phyloP scores from a whole-genome alignment of 2,113 vertebrate species.

The Etheostoma spectabile region DNA sequence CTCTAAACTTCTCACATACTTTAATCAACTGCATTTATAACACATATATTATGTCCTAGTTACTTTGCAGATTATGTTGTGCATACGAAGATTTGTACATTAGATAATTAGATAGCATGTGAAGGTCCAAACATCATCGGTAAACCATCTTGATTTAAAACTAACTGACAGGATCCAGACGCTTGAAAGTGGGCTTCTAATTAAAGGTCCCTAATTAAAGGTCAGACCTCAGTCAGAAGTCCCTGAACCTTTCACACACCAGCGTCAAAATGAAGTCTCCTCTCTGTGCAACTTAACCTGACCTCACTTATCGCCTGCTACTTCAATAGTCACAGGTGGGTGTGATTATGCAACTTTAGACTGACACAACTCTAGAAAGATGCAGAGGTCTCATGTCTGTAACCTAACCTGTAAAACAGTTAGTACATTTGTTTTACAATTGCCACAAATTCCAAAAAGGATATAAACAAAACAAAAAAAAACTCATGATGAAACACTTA shows the following conservation, averaged over 20 bases:
- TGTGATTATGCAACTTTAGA: constrained; percentile 45
- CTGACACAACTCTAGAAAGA: background rate
- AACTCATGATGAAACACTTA: background rate
- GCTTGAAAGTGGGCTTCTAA: constrained; percentile 1
- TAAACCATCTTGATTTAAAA: background rate
- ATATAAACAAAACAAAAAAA: too few species aligned
- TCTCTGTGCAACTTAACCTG: constrained; percentile 16
- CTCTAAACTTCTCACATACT: too few species aligned
- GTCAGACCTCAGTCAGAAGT: constrained; percentile 30
- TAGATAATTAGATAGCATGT: too few species aligned
- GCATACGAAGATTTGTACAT: too few species aligned
- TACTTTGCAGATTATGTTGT: too few species aligned
- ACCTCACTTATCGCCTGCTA: background rate
- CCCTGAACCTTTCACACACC: constrained; percentile 37
- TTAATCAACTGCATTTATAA: too few species aligned
- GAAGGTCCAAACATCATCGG: too few species aligned
- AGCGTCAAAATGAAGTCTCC: constrained; percentile 39
- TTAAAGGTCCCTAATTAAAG: constrained; percentile 14
- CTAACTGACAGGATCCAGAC: background rate
- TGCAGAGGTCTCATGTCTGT: constrained; percentile 21
- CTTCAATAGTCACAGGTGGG: constrained; percentile 42
- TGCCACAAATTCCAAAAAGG: background rate
- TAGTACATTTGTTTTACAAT: background rate
- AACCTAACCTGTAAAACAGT: background rate
- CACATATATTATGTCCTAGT: too few species aligned